These are phyloP conservation scores for Synanthedon andrenaeformis DNA, from an alignment of 2,888 invertebrate species.

Conservation along the genomic window DNA sequence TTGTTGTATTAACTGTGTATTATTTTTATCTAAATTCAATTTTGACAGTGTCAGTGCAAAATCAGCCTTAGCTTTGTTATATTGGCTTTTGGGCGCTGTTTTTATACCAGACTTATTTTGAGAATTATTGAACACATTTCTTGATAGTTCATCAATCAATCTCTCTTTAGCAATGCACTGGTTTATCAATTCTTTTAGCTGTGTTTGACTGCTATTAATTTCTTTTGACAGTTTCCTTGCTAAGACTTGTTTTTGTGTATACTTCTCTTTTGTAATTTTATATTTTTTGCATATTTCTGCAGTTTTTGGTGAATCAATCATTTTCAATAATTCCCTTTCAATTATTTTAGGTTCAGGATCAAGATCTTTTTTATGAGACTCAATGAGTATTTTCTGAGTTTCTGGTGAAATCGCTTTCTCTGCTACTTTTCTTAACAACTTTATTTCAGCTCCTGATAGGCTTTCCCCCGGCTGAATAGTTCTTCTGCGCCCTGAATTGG, in stretches of 20 bases:
- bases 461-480: slow-evolving; percentile 74
- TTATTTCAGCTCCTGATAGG: slow-evolving; percentile 70
- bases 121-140: slow-evolving; percentile 37
- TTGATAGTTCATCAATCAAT: slow-evolving; percentile 75
- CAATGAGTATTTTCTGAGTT: slow-evolving; percentile 66
- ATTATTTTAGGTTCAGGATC: slow-evolving; percentile 68
- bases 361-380: slow-evolving; percentile 67
- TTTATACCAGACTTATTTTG: slow-evolving; percentile 63
- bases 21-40: slow-evolving; percentile 72
- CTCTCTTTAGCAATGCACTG: slow-evolving; percentile 76
- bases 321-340: slow-evolving; percentile 62
- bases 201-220: slow-evolving; percentile 75
- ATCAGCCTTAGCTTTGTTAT: slow-evolving; percentile 69
- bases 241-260: slow-evolving; percentile 58
- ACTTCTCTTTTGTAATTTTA: slow-evolving; percentile 66
- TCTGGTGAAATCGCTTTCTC: slow-evolving; percentile 65
- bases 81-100: slow-evolving; percentile 71
- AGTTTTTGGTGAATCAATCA: slow-evolving; percentile 63
- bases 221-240: slow-evolving; percentile 67
- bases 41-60: slow-evolving; percentile 67
- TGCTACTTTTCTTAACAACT: slow-evolving; percentile 71
- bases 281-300: slow-evolving; percentile 64
- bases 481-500: slow-evolving; percentile 61
- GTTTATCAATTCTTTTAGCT: slow-evolving; percentile 79
- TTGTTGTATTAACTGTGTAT: slow-evolving; percentile 30